Base-by-base conservation (phyloP, 1,140 invertebrate genomes). In the Diachasmimorpha longicaudata region DNA sequence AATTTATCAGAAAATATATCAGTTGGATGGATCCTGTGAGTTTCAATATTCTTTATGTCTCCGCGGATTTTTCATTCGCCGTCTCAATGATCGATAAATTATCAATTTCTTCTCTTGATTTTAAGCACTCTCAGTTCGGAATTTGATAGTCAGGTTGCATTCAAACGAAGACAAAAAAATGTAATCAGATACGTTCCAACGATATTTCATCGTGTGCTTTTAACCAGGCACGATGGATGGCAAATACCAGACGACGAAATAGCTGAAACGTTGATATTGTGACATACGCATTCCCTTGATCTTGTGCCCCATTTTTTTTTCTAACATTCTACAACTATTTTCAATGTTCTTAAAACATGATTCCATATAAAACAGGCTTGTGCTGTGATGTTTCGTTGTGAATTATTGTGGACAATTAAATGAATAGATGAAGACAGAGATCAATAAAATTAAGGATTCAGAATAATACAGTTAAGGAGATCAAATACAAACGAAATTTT, bases 311-410 rank as follows among this genome's bases (percentile, higher is more conserved):
- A 1, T 42, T 1, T 42, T 42, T 42, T 10, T 1, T 42, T 42
- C 13, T 11, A 42, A 9, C 21, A 36, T 36, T 16, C 21, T 37
- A 70, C 0, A 14, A 58, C 46, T 70, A 63, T 70, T 74, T 75
- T 79, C 85, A 86, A 83, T 87, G 80, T 80, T 81, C 83, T 72
- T 84, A 82, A 80, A 85, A 86, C 80, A 87, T 84, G 77, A 85
- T 85, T 79, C 82, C 87, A 77, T 88, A 88, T 80, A 87, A 75
- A 76, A 87, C 81, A 76, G 84, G 85, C 75, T 86, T 88, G 81
- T 89, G 84, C 86, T 63, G 58, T 23, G 14, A 23, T 87, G 76
- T 78, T 25, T 44, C 42, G 48, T 74, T 13, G 6, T 58, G 19
- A 19, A 58, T 36, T 13, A 73, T 70, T 70, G 19, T 48, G 69